These are phyloP conservation scores for Scaptodrosophila latifasciaeformis DNA, from an alignment of 2,888 invertebrate species.

Conservation along the genomic window DNA sequence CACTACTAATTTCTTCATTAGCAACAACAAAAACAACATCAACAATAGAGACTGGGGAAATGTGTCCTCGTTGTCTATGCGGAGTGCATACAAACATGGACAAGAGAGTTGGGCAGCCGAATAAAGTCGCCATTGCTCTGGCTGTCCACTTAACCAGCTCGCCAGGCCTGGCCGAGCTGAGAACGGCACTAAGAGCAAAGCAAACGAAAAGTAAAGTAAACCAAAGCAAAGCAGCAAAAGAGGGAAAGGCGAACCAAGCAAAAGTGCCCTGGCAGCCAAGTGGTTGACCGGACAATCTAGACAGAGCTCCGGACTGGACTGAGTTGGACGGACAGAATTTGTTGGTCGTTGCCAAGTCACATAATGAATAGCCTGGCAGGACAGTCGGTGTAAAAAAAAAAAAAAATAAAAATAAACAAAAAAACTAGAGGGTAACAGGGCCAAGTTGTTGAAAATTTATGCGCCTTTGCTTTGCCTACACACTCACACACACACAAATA, in stretches of 20 bases:
- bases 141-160: slow-evolving; percentile 28
- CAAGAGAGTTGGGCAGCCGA: background rate
- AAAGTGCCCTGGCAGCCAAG: slow-evolving; percentile 47
- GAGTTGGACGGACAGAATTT: too few relatives aligned
- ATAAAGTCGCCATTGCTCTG: background rate
- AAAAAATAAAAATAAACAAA: too few relatives aligned
- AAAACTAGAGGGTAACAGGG: too few relatives aligned
- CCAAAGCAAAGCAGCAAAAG: too few relatives aligned
- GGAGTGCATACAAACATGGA: background rate
- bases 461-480: slow-evolving; percentile 31
- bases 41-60: too few relatives aligned
- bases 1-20: slow-evolving; percentile 38
- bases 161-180: background rate
- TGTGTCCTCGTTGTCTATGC: too few relatives aligned
- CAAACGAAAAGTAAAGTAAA: too few relatives aligned
- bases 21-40: slow-evolving; percentile 16
- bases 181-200: background rate
- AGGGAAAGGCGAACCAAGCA: too few relatives aligned
- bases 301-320: too few relatives aligned
- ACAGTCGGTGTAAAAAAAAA: background rate
- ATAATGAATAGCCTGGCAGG: slow-evolving; percentile 48
- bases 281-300: slow-evolving; percentile 29
- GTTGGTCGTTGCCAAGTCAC: slow-evolving; percentile 39
- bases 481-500: slow-evolving; percentile 3
- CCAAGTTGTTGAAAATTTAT: slow-evolving; percentile 46